A percentile compares a stretch with the other conserved stretches of the same genome.
Evolutionary conservation across 2,113 vertebrate species (phyloP).

Genomic region (Tretioscincus oriximinensis): DNA sequence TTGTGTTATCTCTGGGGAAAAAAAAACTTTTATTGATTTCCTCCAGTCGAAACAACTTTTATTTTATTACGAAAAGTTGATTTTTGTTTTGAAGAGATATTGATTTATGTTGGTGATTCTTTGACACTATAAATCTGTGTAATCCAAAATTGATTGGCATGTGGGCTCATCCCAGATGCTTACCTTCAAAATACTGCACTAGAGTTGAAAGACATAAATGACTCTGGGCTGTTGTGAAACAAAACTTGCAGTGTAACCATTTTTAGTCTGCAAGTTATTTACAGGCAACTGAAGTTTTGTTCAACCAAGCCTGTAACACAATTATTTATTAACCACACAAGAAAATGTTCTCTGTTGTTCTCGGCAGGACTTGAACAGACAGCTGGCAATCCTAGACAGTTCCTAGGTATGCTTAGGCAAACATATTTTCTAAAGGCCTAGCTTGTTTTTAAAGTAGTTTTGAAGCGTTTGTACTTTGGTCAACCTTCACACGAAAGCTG

Average conservation of each 20-base stretch:
- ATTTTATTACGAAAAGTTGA: constrained; percentile 2
- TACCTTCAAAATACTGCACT: neutral
- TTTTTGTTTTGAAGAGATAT: neutral
- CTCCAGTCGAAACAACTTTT: neutral
- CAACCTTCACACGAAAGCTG: too few relatives aligned
- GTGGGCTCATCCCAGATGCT: neutral
- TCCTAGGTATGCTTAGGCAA: neutral
- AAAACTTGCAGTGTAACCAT: neutral
- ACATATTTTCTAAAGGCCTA: too few relatives aligned
- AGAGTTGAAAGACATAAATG: neutral
- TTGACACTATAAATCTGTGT: constrained; percentile 1
- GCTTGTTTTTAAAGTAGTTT: too few relatives aligned
- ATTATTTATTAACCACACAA: neutral
- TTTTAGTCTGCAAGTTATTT: neutral
- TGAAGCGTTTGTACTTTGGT: too few relatives aligned
- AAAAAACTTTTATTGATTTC: neutral
- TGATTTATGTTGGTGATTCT: constrained; percentile 2
- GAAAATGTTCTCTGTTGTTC: neutral
- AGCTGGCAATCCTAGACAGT: neutral
- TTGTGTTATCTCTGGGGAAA: neutral
- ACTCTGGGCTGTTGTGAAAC: neutral
- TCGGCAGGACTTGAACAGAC: neutral
- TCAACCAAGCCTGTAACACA: neutral
- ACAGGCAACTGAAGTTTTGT: neutral
- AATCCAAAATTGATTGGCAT: neutral